Evolutionary conservation across 1,140 invertebrate species (phyloP).

Genomic region (Cydia fagiglandana): DNA sequence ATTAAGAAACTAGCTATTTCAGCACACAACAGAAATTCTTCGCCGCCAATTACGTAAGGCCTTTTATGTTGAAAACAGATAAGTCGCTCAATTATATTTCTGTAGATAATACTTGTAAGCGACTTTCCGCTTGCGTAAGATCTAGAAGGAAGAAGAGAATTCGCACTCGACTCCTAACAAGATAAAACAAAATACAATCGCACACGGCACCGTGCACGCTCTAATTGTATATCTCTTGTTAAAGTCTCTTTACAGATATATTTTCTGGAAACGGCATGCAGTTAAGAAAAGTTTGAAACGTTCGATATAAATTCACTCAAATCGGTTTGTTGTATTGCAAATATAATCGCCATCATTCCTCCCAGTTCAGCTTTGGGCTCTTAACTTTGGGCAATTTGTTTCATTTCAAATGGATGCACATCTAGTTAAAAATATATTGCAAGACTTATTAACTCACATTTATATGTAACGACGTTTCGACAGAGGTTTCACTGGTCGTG

Average conservation of each 20-base stretch:
- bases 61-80: background rate
- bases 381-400: too few species aligned
- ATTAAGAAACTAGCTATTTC: constrained; percentile 15
- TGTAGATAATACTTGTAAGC: background rate
- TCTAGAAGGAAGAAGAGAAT: background rate
- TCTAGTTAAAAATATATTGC: too few species aligned
- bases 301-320: background rate
- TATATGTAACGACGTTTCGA: too few species aligned
- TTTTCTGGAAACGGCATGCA: background rate
- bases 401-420: too few species aligned
- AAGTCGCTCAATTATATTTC: background rate
- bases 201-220: constrained; percentile 33
- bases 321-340: too few species aligned
- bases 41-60: background rate
- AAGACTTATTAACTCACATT: too few species aligned
- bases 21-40: constrained; percentile 19
- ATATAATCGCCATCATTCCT: too few species aligned
- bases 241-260: constrained; percentile 19
- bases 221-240: constrained; percentile 44
- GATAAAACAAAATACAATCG: constrained; percentile 41
- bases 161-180: constrained; percentile 15
- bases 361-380: too few species aligned
- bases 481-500: too few species aligned
- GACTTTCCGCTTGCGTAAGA: background rate
- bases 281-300: background rate